Base-by-base conservation (phyloP, 2,113 vertebrate genomes). In the Copsychus sechellarum region DNA sequence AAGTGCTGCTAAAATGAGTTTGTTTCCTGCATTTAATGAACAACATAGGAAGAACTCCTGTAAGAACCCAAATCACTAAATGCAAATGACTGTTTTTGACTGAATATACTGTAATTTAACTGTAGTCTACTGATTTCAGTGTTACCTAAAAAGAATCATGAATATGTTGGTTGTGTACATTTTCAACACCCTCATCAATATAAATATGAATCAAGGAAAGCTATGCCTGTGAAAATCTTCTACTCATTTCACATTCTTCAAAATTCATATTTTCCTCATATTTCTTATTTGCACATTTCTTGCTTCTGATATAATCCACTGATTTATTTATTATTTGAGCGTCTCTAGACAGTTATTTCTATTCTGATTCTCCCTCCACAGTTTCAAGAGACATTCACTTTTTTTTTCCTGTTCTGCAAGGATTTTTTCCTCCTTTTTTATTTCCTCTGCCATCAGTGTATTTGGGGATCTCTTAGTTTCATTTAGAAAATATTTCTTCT, bases 351-450 rank as follows among this genome's bases (percentile, higher is more conserved):
- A 78, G 17, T 71, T 88, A 80, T 50, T 71, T 64, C 47, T 60
- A 22, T 51, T 78, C 29, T 57, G 14, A 61, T 73, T 83, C 8
- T 64, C 17, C 5, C 10, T 86, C 19, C 14, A 50, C 8, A 58
- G 13, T 58, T 61, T 73, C 25, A 71, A 31, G 14, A 48, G 12
- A 67, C 20, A 18, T 31, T 70, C 4, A 11, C 7, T 7, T 18
- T 20, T 14, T 43, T 50, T 58, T 21, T 38, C 4, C 16, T 67
- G 16, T 31, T 53, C 22, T 53, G 24, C 17, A 26, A 14, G 11
- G 6, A 4, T 3, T 31, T 25, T 18, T 34, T 24, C 4, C 2
- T 12, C 7, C 6, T 7, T 15, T 8, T 28, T 18, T 40, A 38
- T 40, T 36, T 48, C 19, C 3, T 2, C 3, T 43, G 5, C 1